Evolutionary conservation across 1,140 invertebrate genomes (phyloP), one percentile per base, ranked within the genome.

Genomic region (Lerema accius): DNA sequence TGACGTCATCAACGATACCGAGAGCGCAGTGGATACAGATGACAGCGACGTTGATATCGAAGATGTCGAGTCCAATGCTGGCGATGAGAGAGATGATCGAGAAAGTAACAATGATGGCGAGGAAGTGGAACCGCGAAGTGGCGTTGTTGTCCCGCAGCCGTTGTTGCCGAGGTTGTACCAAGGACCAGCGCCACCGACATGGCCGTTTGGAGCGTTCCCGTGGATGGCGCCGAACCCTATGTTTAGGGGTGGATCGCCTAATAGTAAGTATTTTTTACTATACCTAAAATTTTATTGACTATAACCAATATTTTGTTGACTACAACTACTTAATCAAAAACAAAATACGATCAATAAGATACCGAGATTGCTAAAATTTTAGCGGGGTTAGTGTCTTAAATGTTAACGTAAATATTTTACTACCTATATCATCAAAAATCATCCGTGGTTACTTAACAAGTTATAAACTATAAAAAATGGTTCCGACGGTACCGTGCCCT

Each of bases 191-290:
- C 81, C 86, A 17, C 73, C 79, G 5, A 65, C 86, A 0, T 91
- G 89, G 89, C 88, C 89, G 0, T 91, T 91, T 50, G 86, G 86
- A 1, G 83, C 86, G 0, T 91, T 91, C 40, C 82, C 86, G 0
- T 91, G 89, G 88, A 90, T 91, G 86, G 81, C 89, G 7, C 86
- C 83, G 0, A 91, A 90, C 46, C 86, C 82, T 0, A 84, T 90
- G 82, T 91, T 90, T 64, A 67, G 87, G 51, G 73, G 69, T 16
- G 89, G 88, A 53, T 89, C 89, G 13, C 86, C 86, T 19, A 89
- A 85, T 48, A 76, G 89, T 91, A 76, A 86, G 86, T 84, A 26
- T 53, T 45, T 48, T 16, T 13, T 2, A 23, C 19, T 23, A 23
- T 5, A 23, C 2, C 19, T 23, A 23, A 5, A 2, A 23, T 23